Evolutionary conservation across 2,113 vertebrate species (phyloP).

Genomic region (Scophthalmus maximus): DNA sequence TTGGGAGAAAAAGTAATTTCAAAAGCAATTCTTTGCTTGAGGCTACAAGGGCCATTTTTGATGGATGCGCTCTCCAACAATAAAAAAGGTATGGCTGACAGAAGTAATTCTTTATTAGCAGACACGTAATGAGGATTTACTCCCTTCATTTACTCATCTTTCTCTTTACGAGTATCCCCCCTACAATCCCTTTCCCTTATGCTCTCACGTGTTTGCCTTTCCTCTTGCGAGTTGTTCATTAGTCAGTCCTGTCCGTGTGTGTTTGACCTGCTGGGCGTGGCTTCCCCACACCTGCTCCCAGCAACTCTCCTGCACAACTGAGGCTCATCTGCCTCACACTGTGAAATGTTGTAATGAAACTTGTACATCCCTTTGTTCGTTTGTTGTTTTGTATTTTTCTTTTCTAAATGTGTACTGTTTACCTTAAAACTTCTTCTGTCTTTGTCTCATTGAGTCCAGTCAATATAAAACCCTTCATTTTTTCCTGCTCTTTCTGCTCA

Average conservation of each 20-base stretch:
- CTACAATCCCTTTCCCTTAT: not conserved
- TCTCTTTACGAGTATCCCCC: not conserved
- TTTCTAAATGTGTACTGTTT: too few relatives aligned
- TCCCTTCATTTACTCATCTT: constrained; percentile 21
- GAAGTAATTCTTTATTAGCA: constrained; percentile 81
- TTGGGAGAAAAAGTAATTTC: constrained; percentile 76
- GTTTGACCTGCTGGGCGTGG: not conserved
- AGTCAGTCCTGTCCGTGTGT: not conserved
- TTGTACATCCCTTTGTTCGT: too few relatives aligned
- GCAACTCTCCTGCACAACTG: not conserved
- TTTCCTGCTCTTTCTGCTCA: constrained; percentile 58
- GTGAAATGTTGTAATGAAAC: too few relatives aligned
- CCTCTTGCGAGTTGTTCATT: not conserved
- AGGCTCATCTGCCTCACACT: not conserved
- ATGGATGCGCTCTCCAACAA: constrained; percentile 68
- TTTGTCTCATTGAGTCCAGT: not conserved
- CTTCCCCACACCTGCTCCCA: not conserved
- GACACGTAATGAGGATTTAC: constrained; percentile 80
- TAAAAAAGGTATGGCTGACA: constrained; percentile 65
- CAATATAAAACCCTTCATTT: not conserved
- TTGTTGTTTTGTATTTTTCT: too few relatives aligned
- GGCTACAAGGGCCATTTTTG: constrained; percentile 61
- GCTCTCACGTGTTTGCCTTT: not conserved
- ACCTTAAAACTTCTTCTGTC: not conserved
- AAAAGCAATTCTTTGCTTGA: constrained; percentile 78